Evolutionary conservation across 2,888 invertebrate genomes (phyloP), one percentile per base, ranked within the genome.

Genomic region (Aromia moschata): DNA sequence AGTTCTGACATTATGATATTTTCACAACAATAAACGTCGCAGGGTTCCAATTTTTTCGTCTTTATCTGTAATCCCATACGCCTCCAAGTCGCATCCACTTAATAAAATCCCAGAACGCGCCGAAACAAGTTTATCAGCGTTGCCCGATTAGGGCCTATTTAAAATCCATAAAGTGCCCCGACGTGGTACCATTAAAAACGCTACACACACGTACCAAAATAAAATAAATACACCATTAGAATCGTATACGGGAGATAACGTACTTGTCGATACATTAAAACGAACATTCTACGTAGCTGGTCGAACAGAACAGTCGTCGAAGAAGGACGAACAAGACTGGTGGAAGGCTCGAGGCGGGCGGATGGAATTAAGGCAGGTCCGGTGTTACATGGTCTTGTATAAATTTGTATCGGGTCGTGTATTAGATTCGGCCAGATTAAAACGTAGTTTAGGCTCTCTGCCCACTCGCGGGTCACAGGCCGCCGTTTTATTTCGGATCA

Each of bases 151-250:
- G 62, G 54, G 55, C 60, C 70, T 71, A 76, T 74, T 76, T 74
- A 77, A 75, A 74, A 75, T 70, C 75, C 74, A 76, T 76, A 77
- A 74, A n/a, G n/a, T 72, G 72, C 68, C 70, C 58, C 70, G 68
- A 70, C 71, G 69, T 68, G 60, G 62, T 54, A 58, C 60, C 74
- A 75, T 77, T 75, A 76, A 74, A 74, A 74, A 77, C 75, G 72
- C 75, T 70, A 68, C 69, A 73, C 77, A 71, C n/a, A n/a, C 76
- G 75, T 74, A 73, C 74, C 74, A 70, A 75, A 75, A 79, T 79
- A 80, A n/a, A 79, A 79, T 78, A 79, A 79, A 74, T 72, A 77
- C 76, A 76, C 80, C 79, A 80, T 79, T 80, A 80, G 79, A 80
- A 77, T 77, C 76, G 75, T 74, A 79, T 76, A 74, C 73, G 72